Percentiles rank a stretch among this genome's conserved stretches.
phyloP scores from a whole-genome alignment of 1,140 invertebrate genomes.

The Steinernema feltiae region DNA sequence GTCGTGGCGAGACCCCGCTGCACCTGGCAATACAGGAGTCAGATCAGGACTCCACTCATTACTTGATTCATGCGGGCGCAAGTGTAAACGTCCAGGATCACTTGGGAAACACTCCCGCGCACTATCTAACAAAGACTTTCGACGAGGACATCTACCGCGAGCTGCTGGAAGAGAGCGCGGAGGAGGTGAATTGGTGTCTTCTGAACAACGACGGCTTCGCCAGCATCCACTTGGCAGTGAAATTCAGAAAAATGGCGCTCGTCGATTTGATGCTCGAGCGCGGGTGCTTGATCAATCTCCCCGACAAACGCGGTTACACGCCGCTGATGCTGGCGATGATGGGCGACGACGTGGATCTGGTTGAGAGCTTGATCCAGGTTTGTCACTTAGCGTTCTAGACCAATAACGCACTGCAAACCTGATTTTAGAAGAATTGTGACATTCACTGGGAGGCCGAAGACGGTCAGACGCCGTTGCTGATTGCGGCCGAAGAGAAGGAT shows the following conservation, averaged over 20 bases:
- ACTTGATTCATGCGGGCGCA: not conserved
- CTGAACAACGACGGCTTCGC: constrained; percentile 2
- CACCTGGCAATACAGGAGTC: not conserved
- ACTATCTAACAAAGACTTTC: not conserved
- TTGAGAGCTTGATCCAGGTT: not conserved
- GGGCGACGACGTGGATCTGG: not conserved
- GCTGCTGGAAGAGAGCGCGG: not conserved
- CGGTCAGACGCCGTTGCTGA: not conserved
- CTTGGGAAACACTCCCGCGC: not conserved
- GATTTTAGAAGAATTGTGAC: not conserved
- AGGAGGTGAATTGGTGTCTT: not conserved
- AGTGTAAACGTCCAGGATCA: not conserved
- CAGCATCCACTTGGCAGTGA: not conserved
- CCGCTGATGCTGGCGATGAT: not conserved
- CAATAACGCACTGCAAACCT: no score
- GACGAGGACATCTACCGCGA: not conserved
- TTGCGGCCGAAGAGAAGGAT: not conserved
- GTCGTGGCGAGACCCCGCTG: not conserved
- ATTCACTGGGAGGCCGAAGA: not conserved
- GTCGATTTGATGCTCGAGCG: not conserved
- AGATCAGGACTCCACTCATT: not conserved
- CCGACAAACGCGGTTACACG: not conserved
- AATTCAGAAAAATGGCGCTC: not conserved
- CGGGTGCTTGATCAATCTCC: not conserved
- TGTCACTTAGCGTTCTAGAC: not conserved